These are phyloP conservation scores for Cepaea nemoralis DNA, from an alignment of 1,140 invertebrate species.

Conservation along the genomic window DNA sequence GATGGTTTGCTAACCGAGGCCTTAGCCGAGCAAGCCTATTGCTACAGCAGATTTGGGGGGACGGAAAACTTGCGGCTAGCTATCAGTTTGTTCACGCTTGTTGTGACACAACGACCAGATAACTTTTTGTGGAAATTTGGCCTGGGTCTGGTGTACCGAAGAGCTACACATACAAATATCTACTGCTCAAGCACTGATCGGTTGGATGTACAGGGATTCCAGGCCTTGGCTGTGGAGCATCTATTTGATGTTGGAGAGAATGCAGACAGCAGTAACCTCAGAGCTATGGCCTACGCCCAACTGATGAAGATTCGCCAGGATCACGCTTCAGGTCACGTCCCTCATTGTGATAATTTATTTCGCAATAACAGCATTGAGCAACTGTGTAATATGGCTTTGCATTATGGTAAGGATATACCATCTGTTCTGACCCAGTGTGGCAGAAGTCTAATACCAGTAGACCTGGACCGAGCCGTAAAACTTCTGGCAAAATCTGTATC, in stretches of 20 bases:
- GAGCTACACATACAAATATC: neutral
- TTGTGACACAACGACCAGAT: neutral
- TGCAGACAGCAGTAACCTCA: neutral
- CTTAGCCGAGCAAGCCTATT: constrained; percentile 1
- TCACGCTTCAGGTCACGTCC: neutral
- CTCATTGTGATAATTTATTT: neutral
- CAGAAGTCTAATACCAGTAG: neutral
- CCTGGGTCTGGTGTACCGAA: neutral
- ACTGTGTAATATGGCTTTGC: neutral
- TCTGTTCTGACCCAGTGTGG: neutral
- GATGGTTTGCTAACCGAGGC: neutral
- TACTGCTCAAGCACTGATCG: neutral
- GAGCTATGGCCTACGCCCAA: constrained; percentile 6
- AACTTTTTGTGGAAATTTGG: constrained; percentile 19
- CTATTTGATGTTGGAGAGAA: neutral
- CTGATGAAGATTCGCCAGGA: neutral
- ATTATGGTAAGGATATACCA: neutral
- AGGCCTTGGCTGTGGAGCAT: no score
- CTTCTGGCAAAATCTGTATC: neutral
- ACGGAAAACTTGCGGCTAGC: neutral
- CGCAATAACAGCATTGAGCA: neutral
- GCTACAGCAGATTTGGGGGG: constrained; percentile 5
- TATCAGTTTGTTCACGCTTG: neutral
- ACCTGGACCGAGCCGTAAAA: neutral
- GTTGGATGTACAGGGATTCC: neutral